Evolutionary conservation across 2,797 vertebrate genomes (phyloP).

Genomic region (Acanthis flammea): DNA sequence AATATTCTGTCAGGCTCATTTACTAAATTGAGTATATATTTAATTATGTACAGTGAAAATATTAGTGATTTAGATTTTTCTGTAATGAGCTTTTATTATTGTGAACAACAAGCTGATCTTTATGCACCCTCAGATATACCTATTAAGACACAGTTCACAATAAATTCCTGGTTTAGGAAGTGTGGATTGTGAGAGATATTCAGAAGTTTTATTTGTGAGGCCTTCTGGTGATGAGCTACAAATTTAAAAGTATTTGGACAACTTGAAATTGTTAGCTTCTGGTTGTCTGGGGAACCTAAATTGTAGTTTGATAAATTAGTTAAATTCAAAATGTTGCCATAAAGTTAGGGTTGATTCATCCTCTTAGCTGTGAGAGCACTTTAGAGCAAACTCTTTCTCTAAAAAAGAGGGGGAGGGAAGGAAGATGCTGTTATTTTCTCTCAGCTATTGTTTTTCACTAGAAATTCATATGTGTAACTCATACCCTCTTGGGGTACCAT

Average conservation of each 20-base stretch:
- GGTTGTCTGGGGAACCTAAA: background rate
- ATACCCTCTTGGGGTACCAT: background rate
- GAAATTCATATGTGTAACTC: background rate
- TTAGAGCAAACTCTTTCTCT: background rate
- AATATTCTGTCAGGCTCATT: background rate
- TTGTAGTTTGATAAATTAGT: background rate
- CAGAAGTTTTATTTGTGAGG: background rate
- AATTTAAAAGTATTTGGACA: background rate
- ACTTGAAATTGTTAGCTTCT: background rate
- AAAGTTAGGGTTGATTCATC: background rate
- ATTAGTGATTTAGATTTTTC: background rate
- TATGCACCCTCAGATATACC: background rate
- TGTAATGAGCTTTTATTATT: background rate
- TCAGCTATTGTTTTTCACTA: background rate
- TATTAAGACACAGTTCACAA: background rate
- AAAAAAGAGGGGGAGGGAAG: rapidly evolving
- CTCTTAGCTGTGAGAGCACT: background rate
- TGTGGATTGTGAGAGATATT: background rate
- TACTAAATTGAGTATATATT: background rate
- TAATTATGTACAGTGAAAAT: background rate
- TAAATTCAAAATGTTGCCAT: background rate
- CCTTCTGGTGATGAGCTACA: background rate
- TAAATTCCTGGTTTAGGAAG: background rate
- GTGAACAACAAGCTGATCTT: background rate
- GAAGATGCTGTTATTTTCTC: background rate